Percentiles rank a stretch among this genome's conserved stretches.
Evolutionary conservation across 2,797 vertebrate species (phyloP).

Genomic region (Mergus octosetaceus): DNA sequence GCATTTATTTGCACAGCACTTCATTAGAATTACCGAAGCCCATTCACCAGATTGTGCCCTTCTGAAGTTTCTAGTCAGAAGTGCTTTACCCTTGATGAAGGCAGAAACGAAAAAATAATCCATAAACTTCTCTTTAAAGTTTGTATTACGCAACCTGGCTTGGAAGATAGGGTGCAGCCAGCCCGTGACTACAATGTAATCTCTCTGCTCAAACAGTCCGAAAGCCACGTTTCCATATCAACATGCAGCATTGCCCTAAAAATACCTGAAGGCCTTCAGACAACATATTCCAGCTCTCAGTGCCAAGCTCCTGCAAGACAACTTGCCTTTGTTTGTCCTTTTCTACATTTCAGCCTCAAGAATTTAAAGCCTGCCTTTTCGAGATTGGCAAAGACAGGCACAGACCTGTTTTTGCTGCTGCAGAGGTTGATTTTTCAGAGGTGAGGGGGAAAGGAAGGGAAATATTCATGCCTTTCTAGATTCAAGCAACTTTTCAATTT

Average conservation of each 20-base stretch:
- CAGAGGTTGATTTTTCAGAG: neutral
- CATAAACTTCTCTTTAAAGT: neutral
- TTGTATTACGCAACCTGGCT: neutral
- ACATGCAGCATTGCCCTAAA: slow-evolving; percentile 20
- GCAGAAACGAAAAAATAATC: neutral
- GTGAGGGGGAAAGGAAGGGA: neutral
- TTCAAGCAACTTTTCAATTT: neutral
- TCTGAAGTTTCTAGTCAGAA: neutral
- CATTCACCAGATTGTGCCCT: neutral
- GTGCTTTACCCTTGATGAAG: slow-evolving; percentile 11
- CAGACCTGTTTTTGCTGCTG: neutral
- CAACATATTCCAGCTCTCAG: neutral
- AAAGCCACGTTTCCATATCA: slow-evolving; percentile 38
- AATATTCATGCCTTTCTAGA: neutral
- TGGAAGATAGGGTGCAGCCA: neutral
- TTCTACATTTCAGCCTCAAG: neutral
- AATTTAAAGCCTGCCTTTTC: neutral
- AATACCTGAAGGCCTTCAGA: neutral
- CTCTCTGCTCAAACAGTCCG: neutral
- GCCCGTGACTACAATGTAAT: neutral
- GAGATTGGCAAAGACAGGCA: neutral
- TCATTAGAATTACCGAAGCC: neutral
- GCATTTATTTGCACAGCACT: neutral
- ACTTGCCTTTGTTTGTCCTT: neutral
- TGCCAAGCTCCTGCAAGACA: neutral